Evolutionary conservation across 92 coral and sea anemone species (phyloP), one percentile per base, ranked within the genome.

Genomic region (Siderastrea radians): DNA sequence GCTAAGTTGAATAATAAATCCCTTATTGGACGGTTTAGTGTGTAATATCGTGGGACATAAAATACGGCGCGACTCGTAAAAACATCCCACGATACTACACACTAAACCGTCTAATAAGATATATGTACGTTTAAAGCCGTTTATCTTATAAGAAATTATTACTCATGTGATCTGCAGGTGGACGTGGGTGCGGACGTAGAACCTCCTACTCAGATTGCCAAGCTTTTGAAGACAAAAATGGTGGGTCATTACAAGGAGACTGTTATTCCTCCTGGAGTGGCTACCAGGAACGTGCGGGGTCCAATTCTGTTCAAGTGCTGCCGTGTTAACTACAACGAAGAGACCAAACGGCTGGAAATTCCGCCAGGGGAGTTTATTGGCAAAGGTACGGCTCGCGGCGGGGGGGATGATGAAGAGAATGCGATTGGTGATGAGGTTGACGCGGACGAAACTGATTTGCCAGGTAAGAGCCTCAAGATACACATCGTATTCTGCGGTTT

Each of bases 221-320:
- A 49, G 4, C 8, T 9, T 78, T 50, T 78, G 57, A 53, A 3
- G 1, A 7, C 65, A 5, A 26, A 17, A 16, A 12, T 61, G 59
- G 3, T 7, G 5, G 62, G 53, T 66, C 8, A 16, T 7, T 57
- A 5, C 71, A 6, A 5, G 15, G 10, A 13, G 1, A 6, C 8
- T 11, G 1, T 4, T 8, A 55, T 6, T 17, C 76, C 61, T 67
- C 78, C 84, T 14, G 77, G 45, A 13, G 46, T 68, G 15, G 72
- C 77, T 9, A 19, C 79, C 5, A 67, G 90, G 38, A 67, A 47
- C 16, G 19, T 14, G 2, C 51, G 70, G 55, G 94, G 88, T 43
- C 94, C 94, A 19, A 62, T 91, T 64, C 74, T 91, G 26, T 82
- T 91, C 86, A 91, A 86, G 26, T 82, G 75, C 17, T 87, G 94